Base-by-base conservation (phyloP, 1,140 invertebrate genomes). In the Venturia canescens region DNA sequence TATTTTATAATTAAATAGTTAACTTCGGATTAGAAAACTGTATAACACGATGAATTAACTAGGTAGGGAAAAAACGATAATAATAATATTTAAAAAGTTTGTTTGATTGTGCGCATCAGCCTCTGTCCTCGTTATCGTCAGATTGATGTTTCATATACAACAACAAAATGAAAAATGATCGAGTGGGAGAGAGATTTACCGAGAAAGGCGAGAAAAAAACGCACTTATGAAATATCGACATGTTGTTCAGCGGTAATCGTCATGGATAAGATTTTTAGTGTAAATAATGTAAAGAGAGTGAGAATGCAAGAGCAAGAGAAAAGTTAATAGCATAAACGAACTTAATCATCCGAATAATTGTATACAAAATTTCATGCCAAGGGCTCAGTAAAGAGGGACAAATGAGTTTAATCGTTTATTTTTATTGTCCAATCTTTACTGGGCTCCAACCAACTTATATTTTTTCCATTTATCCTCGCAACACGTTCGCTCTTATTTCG, bases 231-330 rank as follows among this genome's bases (percentile, higher is more conserved):
- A 78, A 31, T 69, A 66, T 48, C 57, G 18, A 60, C 76, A 78
- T 53, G 21, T 69, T 69, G 75, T 48, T 77, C 84, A 87, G 77
- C 76, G 83, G 79, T 85, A 84, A 84, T 82, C 79, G 71, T 86
- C 82, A 83, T 86, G 84, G 82, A 83, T 85, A 86, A 86, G 83
- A 86, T 84, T 79, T 75, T 88, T 83, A 89, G 83, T 90, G 88
- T 90, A 90, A 72, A 90, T 90, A 90, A 89, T 90, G 89, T 90
- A 90, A 90, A 90, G 84, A 88, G 82, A 88, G 50, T 16, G 57
- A 60, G 57, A 21, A n/a, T 21, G 57, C 16, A n/a, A 60, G 57
- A 60, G n/a, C 16, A n/a, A 21, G 57, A 60, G 57, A 60, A 1
- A 23, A 21, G 86, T 88, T 77, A 87, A 87, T 86, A 87, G 89